These are phyloP conservation scores for Steinernema feltiae DNA, from an alignment of 1,140 invertebrate species.

Conservation along the genomic window DNA sequence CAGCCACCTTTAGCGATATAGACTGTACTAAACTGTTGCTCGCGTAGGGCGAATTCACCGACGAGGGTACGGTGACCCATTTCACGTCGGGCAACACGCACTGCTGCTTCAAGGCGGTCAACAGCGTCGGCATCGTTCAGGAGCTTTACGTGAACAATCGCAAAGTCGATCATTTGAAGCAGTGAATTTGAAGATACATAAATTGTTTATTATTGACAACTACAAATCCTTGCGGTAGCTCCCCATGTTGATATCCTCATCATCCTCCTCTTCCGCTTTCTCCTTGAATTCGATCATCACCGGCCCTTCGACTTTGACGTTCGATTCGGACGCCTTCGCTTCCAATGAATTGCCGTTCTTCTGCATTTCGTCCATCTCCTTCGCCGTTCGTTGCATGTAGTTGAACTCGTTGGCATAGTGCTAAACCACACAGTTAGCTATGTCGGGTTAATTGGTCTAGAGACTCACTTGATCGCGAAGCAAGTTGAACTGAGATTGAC, in stretches of 20 bases:
- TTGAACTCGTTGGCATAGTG: constrained; percentile 16
- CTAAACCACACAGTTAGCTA: background rate
- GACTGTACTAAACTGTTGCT: too few species aligned
- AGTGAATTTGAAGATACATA: background rate
- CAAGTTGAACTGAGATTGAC: background rate
- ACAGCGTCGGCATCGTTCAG: constrained; percentile 60
- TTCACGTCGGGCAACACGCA: constrained; percentile 61
- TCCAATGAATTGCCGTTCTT: background rate
- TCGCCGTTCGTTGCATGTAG: background rate
- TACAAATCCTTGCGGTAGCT: background rate
- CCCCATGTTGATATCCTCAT: constrained; percentile 15
- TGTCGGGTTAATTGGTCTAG: background rate
- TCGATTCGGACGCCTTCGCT: background rate
- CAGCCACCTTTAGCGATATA: background rate
- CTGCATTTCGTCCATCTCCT: background rate
- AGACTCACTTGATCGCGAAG: background rate
- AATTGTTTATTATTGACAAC: background rate
- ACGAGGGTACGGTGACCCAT: constrained; percentile 74
- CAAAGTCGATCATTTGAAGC: constrained; percentile 9
- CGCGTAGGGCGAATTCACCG: constrained; percentile 71
- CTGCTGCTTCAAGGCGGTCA: constrained; percentile 65
- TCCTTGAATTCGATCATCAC: constrained; percentile 10
- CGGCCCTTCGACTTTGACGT: background rate
- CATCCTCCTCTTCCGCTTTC: constrained; percentile 11
- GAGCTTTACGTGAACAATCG: constrained; percentile 54